Evolutionary conservation across 1,140 invertebrate species (phyloP).

Genomic region (Drosophila pseudoananassae): DNA sequence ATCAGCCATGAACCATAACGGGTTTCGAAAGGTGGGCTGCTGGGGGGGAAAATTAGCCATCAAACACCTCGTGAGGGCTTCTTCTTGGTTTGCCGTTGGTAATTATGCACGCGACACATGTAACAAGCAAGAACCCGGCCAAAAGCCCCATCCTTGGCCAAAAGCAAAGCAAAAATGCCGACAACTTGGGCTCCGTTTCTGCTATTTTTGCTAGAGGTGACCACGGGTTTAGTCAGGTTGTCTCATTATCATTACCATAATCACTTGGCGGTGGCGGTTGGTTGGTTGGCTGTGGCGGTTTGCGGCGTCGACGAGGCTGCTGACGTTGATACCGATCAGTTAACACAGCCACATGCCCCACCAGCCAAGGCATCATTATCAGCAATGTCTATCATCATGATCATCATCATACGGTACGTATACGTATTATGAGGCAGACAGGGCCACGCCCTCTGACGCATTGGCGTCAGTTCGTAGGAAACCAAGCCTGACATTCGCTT

Average conservation of each 20-base stretch:
- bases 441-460: constrained; percentile 59
- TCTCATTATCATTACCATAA: constrained; percentile 79
- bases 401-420: constrained; percentile 18
- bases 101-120: constrained; percentile 80
- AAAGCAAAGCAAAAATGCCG: constrained; percentile 39
- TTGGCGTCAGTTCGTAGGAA: constrained; percentile 39
- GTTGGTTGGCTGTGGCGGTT: constrained; percentile 25
- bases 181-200: constrained; percentile 4
- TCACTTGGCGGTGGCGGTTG: constrained; percentile 62
- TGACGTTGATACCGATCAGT: constrained; percentile 68
- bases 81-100: constrained; percentile 21
- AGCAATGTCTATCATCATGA: constrained; percentile 44
- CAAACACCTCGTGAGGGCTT: constrained; percentile 11
- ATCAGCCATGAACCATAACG: constrained; percentile 72
- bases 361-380: constrained; percentile 39
- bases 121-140: constrained; percentile 22
- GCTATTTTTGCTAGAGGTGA: constrained; percentile 18
- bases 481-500: constrained; percentile 16
- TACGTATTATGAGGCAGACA: constrained; percentile 20
- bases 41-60: neutral
- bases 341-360: constrained; percentile 7
- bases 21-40: constrained; percentile 2
- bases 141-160: constrained; percentile 10
- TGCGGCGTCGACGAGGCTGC: constrained; percentile 56
- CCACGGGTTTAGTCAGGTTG: constrained; percentile 55